Evolutionary conservation across 2,113 vertebrate species (phyloP).

Genomic region (Oreochromis aureus): DNA sequence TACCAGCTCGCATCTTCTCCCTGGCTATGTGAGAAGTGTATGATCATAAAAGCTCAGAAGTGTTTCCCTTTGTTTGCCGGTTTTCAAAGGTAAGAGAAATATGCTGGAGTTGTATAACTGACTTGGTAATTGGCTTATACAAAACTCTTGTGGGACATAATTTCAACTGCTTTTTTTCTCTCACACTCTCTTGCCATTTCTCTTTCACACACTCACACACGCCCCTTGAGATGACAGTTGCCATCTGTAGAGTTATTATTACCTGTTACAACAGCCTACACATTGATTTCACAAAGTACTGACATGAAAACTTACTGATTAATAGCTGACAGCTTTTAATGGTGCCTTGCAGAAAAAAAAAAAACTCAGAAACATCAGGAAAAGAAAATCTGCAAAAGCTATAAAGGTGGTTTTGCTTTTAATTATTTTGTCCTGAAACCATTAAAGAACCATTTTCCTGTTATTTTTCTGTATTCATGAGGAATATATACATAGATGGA

Average conservation of each 20-base stretch:
- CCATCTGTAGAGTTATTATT: constrained; percentile 53
- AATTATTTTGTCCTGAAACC: neutral
- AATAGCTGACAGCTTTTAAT: neutral
- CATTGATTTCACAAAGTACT: constrained; percentile 17
- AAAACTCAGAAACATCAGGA: neutral
- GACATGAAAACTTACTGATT: constrained; percentile 8
- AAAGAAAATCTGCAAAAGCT: neutral
- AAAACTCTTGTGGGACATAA: constrained; percentile 34
- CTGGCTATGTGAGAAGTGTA: neutral
- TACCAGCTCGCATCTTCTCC: neutral
- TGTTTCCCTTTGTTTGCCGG: neutral
- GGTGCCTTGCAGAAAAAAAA: neutral
- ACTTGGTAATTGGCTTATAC: constrained; percentile 37
- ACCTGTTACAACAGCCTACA: constrained; percentile 35
- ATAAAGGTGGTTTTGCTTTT: neutral
- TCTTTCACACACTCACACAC: constrained; percentile 5
- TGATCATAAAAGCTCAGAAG: neutral
- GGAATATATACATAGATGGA: too few species aligned
- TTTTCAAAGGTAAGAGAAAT: constrained; percentile 14
- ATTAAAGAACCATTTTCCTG: neutral
- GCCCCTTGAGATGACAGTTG: constrained; percentile 40
- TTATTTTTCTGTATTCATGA: neutral
- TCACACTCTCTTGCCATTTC: neutral
- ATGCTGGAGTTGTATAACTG: constrained; percentile 23
- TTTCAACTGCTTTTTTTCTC: constrained; percentile 27